A percentile compares a stretch with the other conserved stretches of the same genome.
phyloP scores from a whole-genome alignment of 2,888 invertebrate genomes.

The Pterobdella sp. region DNA sequence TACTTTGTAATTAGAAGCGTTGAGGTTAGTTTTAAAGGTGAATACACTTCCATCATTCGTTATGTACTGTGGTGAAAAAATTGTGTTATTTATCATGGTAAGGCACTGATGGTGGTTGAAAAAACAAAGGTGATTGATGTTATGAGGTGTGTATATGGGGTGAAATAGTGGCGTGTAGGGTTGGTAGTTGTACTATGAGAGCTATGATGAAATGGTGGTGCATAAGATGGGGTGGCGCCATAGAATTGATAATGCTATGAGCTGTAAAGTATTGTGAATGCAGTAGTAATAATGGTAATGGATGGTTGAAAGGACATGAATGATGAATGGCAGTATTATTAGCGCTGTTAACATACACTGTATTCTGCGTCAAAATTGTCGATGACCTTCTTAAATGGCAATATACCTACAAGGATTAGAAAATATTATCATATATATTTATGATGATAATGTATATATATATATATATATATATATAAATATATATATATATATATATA shows the following conservation, averaged over 20 bases:
- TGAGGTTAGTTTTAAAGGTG: conserved; percentile 82
- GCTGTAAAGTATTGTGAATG: not conserved
- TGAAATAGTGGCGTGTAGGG: not conserved
- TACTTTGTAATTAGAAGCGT: conserved; percentile 55
- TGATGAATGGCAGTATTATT: conserved; percentile 5
- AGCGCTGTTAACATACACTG: conserved; percentile 58
- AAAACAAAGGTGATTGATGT: too few relatives aligned
- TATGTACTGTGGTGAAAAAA: conserved; percentile 66
- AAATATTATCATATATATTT: too few relatives aligned
- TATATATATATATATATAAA: too few relatives aligned
- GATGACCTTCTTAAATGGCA: conserved; percentile 72
- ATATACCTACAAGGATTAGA: conserved; percentile 51
- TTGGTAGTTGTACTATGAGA: not conserved
- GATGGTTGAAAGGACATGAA: conserved; percentile 13
- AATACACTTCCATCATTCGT: conserved; percentile 75
- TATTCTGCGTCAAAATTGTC: conserved; percentile 86
- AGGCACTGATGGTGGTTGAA: too few relatives aligned
- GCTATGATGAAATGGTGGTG: conserved; percentile 11
- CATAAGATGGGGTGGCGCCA: not conserved
- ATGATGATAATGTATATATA: too few relatives aligned
- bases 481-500: too few relatives aligned
- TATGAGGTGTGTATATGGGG: not conserved
- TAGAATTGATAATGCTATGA: not conserved
- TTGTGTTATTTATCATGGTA: too few relatives aligned
- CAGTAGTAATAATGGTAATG: conserved; percentile 12